phyloP scores from a whole-genome alignment of 1,140 invertebrate species.

The Nephila pilipes region DNA sequence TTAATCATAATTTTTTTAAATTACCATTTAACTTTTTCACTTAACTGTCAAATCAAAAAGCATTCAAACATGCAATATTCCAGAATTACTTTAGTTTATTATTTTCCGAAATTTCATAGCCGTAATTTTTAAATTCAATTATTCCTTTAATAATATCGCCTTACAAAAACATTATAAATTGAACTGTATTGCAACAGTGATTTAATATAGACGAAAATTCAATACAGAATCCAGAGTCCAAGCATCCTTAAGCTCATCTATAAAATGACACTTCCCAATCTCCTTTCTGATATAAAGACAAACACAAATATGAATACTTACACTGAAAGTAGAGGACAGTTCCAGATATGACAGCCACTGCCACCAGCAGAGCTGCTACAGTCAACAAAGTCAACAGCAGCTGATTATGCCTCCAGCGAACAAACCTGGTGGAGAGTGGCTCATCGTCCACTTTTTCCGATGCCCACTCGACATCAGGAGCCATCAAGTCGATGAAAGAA shows the following conservation, averaged over 20 bases:
- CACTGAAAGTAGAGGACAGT: slow-evolving; percentile 67
- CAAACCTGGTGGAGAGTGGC: slow-evolving; percentile 54
- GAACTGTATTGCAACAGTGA: too few relatives aligned
- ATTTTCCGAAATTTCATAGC: too few relatives aligned
- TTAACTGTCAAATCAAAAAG: too few relatives aligned
- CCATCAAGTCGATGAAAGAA: slow-evolving; percentile 16
- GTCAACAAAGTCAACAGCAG: slow-evolving; percentile 53
- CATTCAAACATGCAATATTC: too few relatives aligned
- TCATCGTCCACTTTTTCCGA: slow-evolving; percentile 65
- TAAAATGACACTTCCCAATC: not conserved
- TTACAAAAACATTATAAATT: too few relatives aligned
- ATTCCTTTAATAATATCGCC: too few relatives aligned
- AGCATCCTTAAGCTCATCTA: not conserved
- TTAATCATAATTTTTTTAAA: too few relatives aligned
- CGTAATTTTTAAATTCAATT: too few relatives aligned
- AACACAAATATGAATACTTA: slow-evolving; percentile 53
- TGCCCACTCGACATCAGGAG: slow-evolving; percentile 72
- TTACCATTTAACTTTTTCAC: too few relatives aligned
- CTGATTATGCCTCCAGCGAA: slow-evolving; percentile 67
- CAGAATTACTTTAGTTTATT: too few relatives aligned
- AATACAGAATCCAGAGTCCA: too few relatives aligned
- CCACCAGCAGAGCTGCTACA: slow-evolving; percentile 58
- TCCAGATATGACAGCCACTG: slow-evolving; percentile 63
- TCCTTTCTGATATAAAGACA: not conserved
- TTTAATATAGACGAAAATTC: too few relatives aligned